Evolutionary conservation across 2,888 invertebrate genomes (phyloP).

Genomic region (Ochropacha duplaris): DNA sequence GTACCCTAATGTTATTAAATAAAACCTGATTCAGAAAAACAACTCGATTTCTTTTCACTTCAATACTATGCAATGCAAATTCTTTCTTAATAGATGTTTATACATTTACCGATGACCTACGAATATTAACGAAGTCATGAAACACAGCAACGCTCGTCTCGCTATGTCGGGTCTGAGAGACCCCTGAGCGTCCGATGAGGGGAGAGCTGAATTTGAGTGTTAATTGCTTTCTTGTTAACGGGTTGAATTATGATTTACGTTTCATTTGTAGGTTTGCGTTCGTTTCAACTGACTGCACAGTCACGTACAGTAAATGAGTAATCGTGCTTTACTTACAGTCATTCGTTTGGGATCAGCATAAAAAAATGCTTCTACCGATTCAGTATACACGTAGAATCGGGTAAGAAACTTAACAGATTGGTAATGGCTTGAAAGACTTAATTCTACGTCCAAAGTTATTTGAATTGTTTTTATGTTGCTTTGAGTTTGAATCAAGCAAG

Average conservation of each 20-base stretch:
- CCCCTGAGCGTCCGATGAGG: slow-evolving; percentile 54
- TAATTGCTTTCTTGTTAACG: slow-evolving; percentile 75
- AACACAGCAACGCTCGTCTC: slow-evolving; percentile 67
- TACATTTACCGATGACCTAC: slow-evolving; percentile 7
- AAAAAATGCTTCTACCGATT: neutral
- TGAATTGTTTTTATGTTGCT: too few relatives aligned
- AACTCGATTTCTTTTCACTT: too few relatives aligned
- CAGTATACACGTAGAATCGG: too few relatives aligned
- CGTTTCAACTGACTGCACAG: slow-evolving; percentile 35
- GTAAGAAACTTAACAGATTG: too few relatives aligned
- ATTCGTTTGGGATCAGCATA: neutral
- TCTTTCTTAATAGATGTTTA: neutral
- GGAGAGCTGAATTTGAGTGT: slow-evolving; percentile 46
- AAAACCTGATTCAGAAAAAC: too few relatives aligned
- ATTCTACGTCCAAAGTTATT: too few relatives aligned
- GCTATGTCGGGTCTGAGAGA: slow-evolving; percentile 28
- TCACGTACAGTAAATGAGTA: neutral
- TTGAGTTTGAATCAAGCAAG: too few relatives aligned
- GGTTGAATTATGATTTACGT: slow-evolving; percentile 54
- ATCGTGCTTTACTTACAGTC: neutral
- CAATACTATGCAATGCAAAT: neutral
- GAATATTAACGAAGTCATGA: slow-evolving; percentile 40
- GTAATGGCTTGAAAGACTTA: too few relatives aligned
- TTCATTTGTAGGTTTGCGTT: slow-evolving; percentile 34
- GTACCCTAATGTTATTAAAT: too few relatives aligned